Evolutionary conservation across 2,113 vertebrate genomes (phyloP).

Genomic region (Nettapus auritus): DNA sequence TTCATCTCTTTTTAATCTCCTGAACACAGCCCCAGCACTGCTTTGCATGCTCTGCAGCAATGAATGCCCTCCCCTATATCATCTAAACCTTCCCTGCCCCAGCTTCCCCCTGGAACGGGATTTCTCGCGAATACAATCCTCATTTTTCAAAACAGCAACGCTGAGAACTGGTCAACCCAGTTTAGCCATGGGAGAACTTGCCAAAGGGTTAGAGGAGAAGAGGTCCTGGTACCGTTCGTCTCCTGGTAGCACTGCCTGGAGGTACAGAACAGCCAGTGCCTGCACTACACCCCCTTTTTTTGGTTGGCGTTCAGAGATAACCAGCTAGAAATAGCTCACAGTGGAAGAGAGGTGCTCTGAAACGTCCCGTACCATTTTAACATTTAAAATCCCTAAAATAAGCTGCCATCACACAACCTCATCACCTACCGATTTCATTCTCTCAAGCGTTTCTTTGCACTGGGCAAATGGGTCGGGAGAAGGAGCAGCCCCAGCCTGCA

Average conservation of each 20-base stretch:
- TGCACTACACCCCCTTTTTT: accelerated
- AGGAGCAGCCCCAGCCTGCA: background rate
- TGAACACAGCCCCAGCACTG: background rate
- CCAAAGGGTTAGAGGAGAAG: background rate
- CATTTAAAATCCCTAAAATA: background rate
- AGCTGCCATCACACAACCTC: background rate
- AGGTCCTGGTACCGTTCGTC: background rate
- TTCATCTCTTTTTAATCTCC: background rate
- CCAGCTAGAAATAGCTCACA: background rate
- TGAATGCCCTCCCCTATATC: accelerated
- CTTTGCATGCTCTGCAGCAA: background rate
- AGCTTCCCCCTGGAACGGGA: background rate
- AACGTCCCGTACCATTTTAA: background rate
- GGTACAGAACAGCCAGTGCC: background rate
- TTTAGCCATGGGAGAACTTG: background rate
- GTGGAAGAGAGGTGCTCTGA: background rate
- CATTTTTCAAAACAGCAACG: background rate
- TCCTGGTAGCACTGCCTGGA: background rate
- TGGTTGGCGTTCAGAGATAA: background rate
- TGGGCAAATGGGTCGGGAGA: background rate
- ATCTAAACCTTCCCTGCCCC: background rate
- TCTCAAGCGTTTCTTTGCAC: background rate
- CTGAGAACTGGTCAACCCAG: background rate
- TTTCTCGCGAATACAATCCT: background rate
- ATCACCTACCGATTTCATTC: background rate